phyloP scores from a whole-genome alignment of 37 sponge, comb jelly and placozoan species.

The Eunapius fragilis region DNA sequence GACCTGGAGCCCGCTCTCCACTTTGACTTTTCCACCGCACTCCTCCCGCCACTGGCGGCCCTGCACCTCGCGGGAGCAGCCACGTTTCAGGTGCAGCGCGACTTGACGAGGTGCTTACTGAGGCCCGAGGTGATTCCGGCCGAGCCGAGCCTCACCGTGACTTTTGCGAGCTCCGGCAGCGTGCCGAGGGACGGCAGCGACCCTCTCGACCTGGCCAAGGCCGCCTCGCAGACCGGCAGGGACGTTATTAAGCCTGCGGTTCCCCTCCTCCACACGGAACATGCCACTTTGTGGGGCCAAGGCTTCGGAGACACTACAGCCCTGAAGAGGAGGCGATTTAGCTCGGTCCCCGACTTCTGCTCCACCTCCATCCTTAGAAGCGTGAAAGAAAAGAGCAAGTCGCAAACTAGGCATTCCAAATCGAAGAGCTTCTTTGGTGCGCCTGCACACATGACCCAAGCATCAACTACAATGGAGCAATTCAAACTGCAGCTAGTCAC shows the following conservation, averaged over 20 bases:
- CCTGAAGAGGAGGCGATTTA: conserved; percentile 4
- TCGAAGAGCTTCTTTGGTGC: not conserved
- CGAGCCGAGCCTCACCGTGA: not conserved
- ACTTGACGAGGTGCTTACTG: conserved; percentile 5
- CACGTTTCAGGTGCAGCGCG: conserved; percentile 37
- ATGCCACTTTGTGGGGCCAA: not conserved
- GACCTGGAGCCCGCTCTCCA: conserved; percentile 76
- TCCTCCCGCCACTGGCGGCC: conserved; percentile 36
- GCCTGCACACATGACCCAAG: not conserved
- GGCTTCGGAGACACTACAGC: conserved; percentile 8
- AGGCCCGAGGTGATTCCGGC: not conserved
- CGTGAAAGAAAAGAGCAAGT: not conserved
- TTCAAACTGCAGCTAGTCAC: conserved; percentile 61
- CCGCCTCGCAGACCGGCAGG: not conserved
- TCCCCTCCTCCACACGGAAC: conserved; percentile 28
- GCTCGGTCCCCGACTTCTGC: conserved; percentile 39
- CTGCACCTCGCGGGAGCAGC: conserved; percentile 54
- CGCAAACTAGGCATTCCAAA: not conserved
- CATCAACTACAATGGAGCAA: conserved; percentile 35
- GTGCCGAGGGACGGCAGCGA: not conserved
- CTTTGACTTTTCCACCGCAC: conserved; percentile 70
- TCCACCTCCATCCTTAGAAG: conserved; percentile 23
- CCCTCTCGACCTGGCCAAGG: not conserved
- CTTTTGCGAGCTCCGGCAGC: conserved; percentile 14
- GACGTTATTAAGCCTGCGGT: conserved; percentile 12